Evolutionary conservation across 35 echinoderm and acorn worm species (phyloP), one percentile per base, ranked within the genome.

Genomic region (Apostichopus parvimensis): DNA sequence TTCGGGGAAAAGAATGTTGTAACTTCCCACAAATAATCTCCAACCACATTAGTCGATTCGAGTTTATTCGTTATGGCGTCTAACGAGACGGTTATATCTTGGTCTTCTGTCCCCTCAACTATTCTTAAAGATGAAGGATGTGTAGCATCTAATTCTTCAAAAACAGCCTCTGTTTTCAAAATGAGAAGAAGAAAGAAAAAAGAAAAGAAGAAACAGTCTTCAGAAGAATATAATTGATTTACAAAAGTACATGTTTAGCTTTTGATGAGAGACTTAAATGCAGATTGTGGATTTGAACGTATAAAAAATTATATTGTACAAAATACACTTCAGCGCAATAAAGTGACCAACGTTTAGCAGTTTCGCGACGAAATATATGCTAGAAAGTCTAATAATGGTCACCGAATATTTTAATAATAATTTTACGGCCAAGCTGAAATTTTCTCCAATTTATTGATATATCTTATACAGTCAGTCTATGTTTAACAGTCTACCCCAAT

Each of bases 11-110:
- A 91, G 68, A 78, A 91, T 14, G 89, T 91, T 18, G 12, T n/a
- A n/a, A 91, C 73, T 79, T 91, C 72, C 89, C 89, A 91, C 12
- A 91, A 59, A 12, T 77, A 10, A 18, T 91, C 73, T 57, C 89
- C 89, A 11, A 1, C 72, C 6, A 91, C 89, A 0, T 20, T 55
- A 18, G 89, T 78, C 2, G 89, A 79, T 61, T 78, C 45, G 8
- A 24, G 15, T 79, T 91, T 91, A 79, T 91, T n/a, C 1, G 89
- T 91, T 34, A 79, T 91, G 11, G 73, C 89, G 56, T 91, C 73
- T 9, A 91, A 26, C 14, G 52, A 57, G 12, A 91, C 89, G 2
- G 77, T 78, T 52, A 91, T 52, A 12, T 72, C 53, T 78, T 77
- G 89, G 89, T 79, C 73, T 4, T 45, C 14, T 58, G 24, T 91